phyloP scores from a whole-genome alignment of 2,113 vertebrate genomes.

The Lagopus leucura region DNA sequence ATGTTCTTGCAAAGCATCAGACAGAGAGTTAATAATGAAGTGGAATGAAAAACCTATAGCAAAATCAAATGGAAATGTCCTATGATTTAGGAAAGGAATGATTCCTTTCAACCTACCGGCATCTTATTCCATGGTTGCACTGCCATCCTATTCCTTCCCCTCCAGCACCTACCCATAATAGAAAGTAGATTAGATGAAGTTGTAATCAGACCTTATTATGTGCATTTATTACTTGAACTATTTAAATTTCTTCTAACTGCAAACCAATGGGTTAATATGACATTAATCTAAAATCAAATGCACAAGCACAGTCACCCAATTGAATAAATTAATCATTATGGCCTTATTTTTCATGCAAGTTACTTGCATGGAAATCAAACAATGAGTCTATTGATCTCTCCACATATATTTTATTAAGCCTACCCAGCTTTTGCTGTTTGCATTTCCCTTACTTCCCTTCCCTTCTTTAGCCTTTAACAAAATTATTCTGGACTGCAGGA shows the following conservation, averaged over 20 bases:
- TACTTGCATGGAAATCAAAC: background rate
- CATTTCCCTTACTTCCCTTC: background rate
- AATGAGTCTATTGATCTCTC: background rate
- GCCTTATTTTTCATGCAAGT: background rate
- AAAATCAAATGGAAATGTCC: background rate
- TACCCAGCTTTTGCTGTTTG: background rate
- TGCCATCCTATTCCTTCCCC: background rate
- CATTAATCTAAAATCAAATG: background rate
- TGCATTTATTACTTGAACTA: background rate
- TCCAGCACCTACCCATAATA: background rate
- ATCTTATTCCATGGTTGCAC: background rate
- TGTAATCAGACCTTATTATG: background rate
- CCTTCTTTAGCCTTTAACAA: background rate
- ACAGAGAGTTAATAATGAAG: background rate
- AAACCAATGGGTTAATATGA: background rate
- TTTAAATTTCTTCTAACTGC: background rate
- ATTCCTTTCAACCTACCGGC: background rate
- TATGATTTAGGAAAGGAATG: background rate
- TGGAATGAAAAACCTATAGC: background rate
- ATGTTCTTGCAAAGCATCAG: background rate
- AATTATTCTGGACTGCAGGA: background rate
- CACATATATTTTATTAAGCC: background rate
- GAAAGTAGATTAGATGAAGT: background rate
- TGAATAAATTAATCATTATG: background rate
- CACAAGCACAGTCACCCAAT: background rate